These are phyloP conservation scores for Empis stercorea DNA, from an alignment of 2,888 invertebrate species.

Conservation along the genomic window DNA sequence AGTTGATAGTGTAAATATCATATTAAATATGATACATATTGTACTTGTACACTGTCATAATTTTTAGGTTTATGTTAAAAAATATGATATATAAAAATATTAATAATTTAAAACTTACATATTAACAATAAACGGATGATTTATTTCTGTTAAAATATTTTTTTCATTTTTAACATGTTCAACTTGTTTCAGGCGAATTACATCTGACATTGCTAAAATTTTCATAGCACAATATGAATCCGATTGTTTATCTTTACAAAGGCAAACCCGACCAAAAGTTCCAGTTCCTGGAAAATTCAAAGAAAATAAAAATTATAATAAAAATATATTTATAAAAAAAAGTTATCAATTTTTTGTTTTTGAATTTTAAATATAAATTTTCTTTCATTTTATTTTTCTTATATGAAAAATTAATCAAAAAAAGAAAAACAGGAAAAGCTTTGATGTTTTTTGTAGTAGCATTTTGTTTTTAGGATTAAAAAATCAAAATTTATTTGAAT, in stretches of 20 bases:
- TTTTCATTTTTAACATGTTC: conserved; percentile 98
- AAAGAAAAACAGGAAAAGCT: no score
- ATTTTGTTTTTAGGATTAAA: no score
- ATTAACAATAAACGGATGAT: conserved; percentile 93
- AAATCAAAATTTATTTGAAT: no score
- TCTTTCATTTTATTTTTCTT: no score
- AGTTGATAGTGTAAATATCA: no score
- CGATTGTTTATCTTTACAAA: conserved; percentile 72
- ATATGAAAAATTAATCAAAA: no score
- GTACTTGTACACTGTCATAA: background rate
- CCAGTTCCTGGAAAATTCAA: conserved; percentile 64
- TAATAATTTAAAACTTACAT: conserved; percentile 49
- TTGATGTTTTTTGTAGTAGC: no score
- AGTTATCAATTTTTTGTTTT: no score
- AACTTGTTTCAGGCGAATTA: conserved; percentile 88
- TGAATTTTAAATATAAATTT: no score
- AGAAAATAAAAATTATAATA: conserved; percentile 14
- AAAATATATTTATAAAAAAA: background rate
- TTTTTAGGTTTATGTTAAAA: background rate
- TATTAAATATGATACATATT: no score
- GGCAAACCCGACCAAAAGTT: conserved; percentile 89
- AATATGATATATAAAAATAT: background rate
- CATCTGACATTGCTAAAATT: conserved; percentile 83
- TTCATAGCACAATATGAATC: conserved; percentile 86
- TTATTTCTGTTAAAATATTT: conserved; percentile 75